phyloP scores from a whole-genome alignment of 2,113 vertebrate species.

The Dipodomys merriami region DNA sequence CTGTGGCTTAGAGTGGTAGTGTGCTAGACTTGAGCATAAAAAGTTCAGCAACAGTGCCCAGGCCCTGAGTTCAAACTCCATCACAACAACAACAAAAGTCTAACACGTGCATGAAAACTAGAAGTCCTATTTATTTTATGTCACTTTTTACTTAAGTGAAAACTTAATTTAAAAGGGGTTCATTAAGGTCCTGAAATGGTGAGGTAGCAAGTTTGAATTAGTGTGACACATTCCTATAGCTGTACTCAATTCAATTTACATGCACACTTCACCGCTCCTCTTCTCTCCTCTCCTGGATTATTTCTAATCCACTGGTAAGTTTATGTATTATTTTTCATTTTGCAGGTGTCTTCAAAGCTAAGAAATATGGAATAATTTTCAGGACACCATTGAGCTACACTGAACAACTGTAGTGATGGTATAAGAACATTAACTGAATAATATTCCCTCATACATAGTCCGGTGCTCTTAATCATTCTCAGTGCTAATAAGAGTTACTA shows the following conservation, averaged over 20 bases:
- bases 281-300: neutral
- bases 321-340: neutral
- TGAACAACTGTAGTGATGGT: neutral
- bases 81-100: too few species aligned
- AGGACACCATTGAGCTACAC: neutral
- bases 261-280: neutral
- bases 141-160: slow-evolving; percentile 39
- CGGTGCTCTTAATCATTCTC: neutral
- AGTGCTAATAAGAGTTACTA: neutral
- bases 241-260: neutral
- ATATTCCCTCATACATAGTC: neutral
- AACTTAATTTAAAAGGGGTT: slow-evolving; percentile 6
- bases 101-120: too few species aligned
- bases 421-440: neutral
- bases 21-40: too few species aligned
- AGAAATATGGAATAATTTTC: neutral
- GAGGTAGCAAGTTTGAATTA: neutral
- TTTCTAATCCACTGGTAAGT: neutral
- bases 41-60: too few species aligned
- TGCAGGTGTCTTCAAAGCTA: neutral
- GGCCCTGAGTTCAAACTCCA: too few species aligned
- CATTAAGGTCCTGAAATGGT: neutral
- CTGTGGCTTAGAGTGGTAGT: too few species aligned
- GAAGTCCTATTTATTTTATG: neutral
- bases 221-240: neutral